phyloP scores from a whole-genome alignment of 2,113 vertebrate genomes.

The Pontoporia blainvillei region DNA sequence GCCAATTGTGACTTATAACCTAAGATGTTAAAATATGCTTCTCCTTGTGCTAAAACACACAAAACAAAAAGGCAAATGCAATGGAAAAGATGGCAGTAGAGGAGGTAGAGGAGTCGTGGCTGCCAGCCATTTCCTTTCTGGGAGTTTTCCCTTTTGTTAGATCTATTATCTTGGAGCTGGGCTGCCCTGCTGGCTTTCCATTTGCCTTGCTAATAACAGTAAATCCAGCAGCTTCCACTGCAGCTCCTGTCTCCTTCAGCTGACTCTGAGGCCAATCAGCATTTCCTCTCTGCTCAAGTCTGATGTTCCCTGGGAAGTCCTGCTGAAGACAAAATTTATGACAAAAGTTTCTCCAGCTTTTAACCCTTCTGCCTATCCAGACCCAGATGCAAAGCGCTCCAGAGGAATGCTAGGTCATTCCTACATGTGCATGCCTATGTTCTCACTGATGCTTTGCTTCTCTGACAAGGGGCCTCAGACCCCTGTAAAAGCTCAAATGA shows the following conservation, averaged over 20 bases:
- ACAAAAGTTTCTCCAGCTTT: slow-evolving; percentile 66
- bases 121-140: slow-evolving; percentile 46
- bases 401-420: not conserved
- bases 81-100: not conserved
- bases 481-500: slow-evolving; percentile 37
- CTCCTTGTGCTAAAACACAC: not conserved
- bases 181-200: slow-evolving; percentile 67
- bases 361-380: slow-evolving; percentile 40
- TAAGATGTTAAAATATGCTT: slow-evolving; percentile 17
- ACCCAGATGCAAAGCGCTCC: not conserved
- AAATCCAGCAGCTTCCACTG: slow-evolving; percentile 68
- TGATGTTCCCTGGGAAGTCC: slow-evolving; percentile 64
- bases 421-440: not conserved
- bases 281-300: slow-evolving; percentile 60
- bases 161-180: slow-evolving; percentile 66
- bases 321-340: slow-evolving; percentile 66
- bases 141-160: slow-evolving; percentile 48
- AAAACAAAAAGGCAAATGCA: slow-evolving; percentile 11
- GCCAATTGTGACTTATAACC: not conserved
- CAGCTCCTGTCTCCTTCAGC: slow-evolving; percentile 65
- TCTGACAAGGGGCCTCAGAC: slow-evolving; percentile 49
- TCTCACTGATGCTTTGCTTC: not conserved
- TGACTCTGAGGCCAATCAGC: slow-evolving; percentile 66
- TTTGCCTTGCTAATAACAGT: slow-evolving; percentile 78
- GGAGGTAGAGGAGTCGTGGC: not conserved